Conservation (phyloP, 1,140 invertebrate genomes). For the Nasonia longicornis region DNA sequence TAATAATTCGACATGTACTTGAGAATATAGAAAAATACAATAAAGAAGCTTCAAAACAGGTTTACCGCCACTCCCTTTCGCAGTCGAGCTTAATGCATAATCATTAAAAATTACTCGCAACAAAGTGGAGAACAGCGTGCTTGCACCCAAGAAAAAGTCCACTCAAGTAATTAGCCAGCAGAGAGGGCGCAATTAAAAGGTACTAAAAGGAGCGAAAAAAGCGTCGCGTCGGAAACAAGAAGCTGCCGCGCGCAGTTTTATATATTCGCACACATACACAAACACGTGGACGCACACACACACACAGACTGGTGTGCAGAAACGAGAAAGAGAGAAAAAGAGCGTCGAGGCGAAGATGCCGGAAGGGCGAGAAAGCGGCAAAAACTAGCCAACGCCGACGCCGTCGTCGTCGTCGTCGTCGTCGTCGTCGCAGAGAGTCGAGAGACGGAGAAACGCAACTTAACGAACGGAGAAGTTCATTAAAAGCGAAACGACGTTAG, state of each 20-base stretch:
- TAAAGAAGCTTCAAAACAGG: not conserved
- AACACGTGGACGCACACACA: not conserved
- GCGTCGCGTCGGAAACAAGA: constrained; percentile 18
- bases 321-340: not conserved
- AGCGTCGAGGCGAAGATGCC: constrained; percentile 37
- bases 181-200: constrained; percentile 9
- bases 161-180: constrained; percentile 17
- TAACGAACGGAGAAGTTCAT: constrained; percentile 70
- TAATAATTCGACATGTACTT: not conserved
- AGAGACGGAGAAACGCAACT: constrained; percentile 66
- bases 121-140: not conserved
- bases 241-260: not conserved
- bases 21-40: no score
- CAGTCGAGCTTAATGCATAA: not conserved
- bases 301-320: not conserved
- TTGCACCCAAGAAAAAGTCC: constrained; percentile 4
- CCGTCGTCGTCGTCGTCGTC: not conserved
- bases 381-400: constrained; percentile 23
- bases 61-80: not conserved
- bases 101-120: not conserved
- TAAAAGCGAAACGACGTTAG: constrained; percentile 69
- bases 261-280: not conserved
- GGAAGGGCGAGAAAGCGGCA: constrained; percentile 33
- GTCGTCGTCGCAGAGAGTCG: constrained; percentile 44
- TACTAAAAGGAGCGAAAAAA: not conserved